A percentile compares a stretch with the other conserved stretches of the same genome.
Conservation (phyloP, 1,140 invertebrate genomes). For the Pseudachorutes palmiensis region DNA sequence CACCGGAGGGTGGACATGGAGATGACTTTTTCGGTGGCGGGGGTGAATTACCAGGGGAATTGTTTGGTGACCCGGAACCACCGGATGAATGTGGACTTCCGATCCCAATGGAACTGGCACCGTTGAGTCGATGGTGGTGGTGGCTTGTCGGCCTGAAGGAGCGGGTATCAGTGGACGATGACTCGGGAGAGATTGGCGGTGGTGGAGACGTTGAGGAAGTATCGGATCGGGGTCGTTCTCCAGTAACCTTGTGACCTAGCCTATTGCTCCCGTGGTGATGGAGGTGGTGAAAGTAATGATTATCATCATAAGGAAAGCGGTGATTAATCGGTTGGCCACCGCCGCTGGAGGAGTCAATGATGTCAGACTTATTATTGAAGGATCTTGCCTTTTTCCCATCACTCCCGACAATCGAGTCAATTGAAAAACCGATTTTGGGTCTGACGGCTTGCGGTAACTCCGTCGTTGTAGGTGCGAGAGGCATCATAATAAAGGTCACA, state of each 20-base stretch:
- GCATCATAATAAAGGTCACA: constrained; percentile 62
- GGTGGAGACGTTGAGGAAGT: constrained; percentile 33
- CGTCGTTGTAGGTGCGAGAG: constrained; percentile 77
- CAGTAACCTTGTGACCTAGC: constrained; percentile 26
- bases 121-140: constrained; percentile 16
- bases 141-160: constrained; percentile 26
- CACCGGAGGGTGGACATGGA: constrained; percentile 20
- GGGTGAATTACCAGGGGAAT: constrained; percentile 24
- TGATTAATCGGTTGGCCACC: background rate
- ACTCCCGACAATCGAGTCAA: constrained; percentile 84
- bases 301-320: background rate
- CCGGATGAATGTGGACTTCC: background rate
- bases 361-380: constrained; percentile 17
- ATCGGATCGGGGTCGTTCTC: constrained; percentile 35
- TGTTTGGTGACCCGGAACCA: background rate
- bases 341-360: background rate
- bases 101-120: background rate
- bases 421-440: constrained; percentile 88
- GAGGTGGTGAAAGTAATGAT: constrained; percentile 12
- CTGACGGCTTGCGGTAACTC: constrained; percentile 66
- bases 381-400: constrained; percentile 38
- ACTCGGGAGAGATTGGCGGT: constrained; percentile 38
- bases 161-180: constrained; percentile 28
- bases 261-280: background rate
- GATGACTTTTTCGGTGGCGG: constrained; percentile 29